Percentiles rank a stretch among this genome's conserved stretches.
Conservation (phyloP, 2,888 invertebrate genomes). For the Ephialtes manifestator region DNA sequence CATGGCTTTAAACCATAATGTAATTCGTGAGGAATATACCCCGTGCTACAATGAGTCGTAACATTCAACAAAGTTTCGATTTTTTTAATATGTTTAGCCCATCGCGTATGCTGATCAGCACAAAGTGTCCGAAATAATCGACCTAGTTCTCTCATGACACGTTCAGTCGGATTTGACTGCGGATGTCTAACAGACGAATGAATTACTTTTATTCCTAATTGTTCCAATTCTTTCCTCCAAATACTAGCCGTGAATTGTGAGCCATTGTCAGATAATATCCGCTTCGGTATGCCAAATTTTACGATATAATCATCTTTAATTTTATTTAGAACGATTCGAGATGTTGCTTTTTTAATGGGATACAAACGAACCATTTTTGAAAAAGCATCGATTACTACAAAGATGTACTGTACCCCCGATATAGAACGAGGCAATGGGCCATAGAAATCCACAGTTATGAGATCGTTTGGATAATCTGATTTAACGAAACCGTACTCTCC, state of each 20-base stretch:
- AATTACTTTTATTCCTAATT: conserved; percentile 25
- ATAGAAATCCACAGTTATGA: background rate
- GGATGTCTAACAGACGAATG: conserved; percentile 66
- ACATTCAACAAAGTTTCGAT: conserved; percentile 53
- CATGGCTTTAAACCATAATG: conserved; percentile 39
- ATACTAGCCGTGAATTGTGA: conserved; percentile 55
- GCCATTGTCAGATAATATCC: conserved; percentile 54
- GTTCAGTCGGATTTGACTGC: conserved; percentile 63
- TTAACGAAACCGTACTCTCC: background rate
- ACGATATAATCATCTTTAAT: conserved; percentile 28
- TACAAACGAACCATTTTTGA: background rate
- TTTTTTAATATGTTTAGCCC: conserved; percentile 46
- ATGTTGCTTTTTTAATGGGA: conserved; percentile 5
- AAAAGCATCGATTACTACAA: too few relatives aligned
- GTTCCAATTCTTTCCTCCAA: conserved; percentile 45
- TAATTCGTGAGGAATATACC: conserved; percentile 48
- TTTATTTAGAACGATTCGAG: conserved; percentile 37
- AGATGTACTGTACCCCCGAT: background rate
- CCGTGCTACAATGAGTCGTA: conserved; percentile 58
- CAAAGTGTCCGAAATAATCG: too few relatives aligned
- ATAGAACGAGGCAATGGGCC: background rate
- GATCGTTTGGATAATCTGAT: background rate
- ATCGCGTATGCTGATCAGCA: conserved; percentile 52
- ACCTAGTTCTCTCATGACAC: conserved; percentile 64
- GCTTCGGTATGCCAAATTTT: conserved; percentile 24